Evolutionary conservation across 2,113 vertebrate species (phyloP).

Genomic region (Prionailurus bengalensis): DNA sequence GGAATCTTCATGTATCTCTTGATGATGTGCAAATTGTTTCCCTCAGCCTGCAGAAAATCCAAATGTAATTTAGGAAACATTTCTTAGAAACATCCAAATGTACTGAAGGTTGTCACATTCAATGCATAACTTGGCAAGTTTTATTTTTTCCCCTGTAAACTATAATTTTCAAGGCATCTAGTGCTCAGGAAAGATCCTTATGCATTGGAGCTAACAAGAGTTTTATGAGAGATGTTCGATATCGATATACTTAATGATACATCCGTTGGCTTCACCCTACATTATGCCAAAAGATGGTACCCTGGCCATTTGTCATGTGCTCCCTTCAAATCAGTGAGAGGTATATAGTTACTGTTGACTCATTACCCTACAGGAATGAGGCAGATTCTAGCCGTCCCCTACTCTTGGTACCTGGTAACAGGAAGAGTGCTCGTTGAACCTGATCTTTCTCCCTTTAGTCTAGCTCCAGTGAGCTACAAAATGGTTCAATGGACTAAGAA

Average conservation of each 20-base stretch:
- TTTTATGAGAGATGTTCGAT: not conserved
- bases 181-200: not conserved
- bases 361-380: too few species aligned
- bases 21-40: conserved; percentile 66
- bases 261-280: not conserved
- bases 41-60: conserved; percentile 60
- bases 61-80: conserved; percentile 65
- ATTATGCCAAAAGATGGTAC: not conserved
- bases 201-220: not conserved
- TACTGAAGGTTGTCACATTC: conserved; percentile 51
- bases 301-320: accelerated
- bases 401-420: not conserved
- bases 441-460: not conserved
- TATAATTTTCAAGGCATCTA: conserved; percentile 15
- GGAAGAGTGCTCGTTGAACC: accelerated
- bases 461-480: not conserved
- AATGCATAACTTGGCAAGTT: conserved; percentile 53
- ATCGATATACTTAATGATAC: not conserved
- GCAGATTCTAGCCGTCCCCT: not conserved
- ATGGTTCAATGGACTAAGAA: not conserved
- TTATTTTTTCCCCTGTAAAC: conserved; percentile 16
- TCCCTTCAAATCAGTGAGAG: not conserved
- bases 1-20: conserved; percentile 49
- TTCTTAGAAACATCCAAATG: conserved; percentile 61
- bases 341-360: accelerated